Base-by-base conservation (phyloP, 2,113 vertebrate species). In the Callocephalon fimbriatum region DNA sequence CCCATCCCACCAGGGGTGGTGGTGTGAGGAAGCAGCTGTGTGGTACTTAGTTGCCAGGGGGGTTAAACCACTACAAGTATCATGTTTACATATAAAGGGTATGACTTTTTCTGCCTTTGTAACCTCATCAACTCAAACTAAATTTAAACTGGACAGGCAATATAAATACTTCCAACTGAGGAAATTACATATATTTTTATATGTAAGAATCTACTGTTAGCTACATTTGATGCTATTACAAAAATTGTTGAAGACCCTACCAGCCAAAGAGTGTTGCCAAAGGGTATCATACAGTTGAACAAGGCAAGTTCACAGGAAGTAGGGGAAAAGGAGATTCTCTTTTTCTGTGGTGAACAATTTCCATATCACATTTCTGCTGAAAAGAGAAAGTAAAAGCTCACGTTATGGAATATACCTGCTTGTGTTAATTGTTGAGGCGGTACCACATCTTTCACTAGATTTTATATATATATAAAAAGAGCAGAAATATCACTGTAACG, bases 1-100 rank as follows among this genome's bases (percentile, higher is more conserved):
- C n/a, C 15, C 17, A 27, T 67, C 38, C 29, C 40, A 35, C 9
- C 15, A 3, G 3, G 15, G n/a, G 5, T 22, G 32, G 8, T 3
- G 9, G 9, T 31, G 9, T 40, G 74, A 59, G 16, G 3, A 3
- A 35, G 50, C 23, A n/a, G 12, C 29, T 67, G 15, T 0, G 0
- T 67, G 27, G 18, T 51, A 38, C 38, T 40, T 53, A 3, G 12
- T 68, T 86, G 44, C 51, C 59, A 35, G 67, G 9, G 47, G 18
- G 25, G 29, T 37, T 74, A 42, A 37, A 61, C 16, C 8, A 23
- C 73, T 31, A 7, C 15, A 66, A 51, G 11, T 37, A 14, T 31
- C 18, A 50, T 5, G 15, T n/a, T 26, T 81, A 9, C 56, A 84
- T 54, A 71, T 44, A 71, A 92, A 80, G 84, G 6, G 11, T 45